A percentile compares a stretch with the other conserved stretches of the same genome.
phyloP scores from a whole-genome alignment of 2,113 vertebrate species.

The Nycticebus coucang region DNA sequence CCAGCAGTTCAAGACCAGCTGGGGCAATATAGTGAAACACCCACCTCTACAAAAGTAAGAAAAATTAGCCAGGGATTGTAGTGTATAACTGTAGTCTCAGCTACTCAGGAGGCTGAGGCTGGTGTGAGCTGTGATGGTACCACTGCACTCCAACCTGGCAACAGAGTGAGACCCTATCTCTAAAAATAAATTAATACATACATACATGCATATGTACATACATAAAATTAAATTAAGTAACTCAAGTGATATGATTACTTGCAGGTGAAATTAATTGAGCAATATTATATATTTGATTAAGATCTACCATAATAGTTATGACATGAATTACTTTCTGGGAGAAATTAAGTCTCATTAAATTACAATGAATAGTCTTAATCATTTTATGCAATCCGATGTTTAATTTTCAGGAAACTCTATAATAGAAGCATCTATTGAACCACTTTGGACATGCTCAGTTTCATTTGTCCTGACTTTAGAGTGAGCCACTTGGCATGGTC shows the following conservation, averaged over 20 bases:
- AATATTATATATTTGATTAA: conserved; percentile 14
- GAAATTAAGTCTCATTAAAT: neutral
- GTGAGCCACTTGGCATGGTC: accelerated
- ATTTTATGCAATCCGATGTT: neutral
- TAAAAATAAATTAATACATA: too few species aligned
- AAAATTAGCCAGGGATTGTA: too few species aligned
- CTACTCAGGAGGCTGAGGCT: too few species aligned
- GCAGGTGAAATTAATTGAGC: neutral
- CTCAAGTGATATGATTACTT: neutral
- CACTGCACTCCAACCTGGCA: too few species aligned
- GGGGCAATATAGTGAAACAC: too few species aligned
- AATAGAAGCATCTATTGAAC: neutral
- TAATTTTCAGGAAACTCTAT: neutral
- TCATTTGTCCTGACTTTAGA: neutral
- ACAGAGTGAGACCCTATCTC: too few species aligned
- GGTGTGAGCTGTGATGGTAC: too few species aligned
- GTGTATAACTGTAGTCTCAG: too few species aligned
- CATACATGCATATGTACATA: too few species aligned
- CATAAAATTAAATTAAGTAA: neutral
- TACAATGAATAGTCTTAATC: neutral
- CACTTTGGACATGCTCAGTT: neutral
- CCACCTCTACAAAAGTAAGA: too few species aligned
- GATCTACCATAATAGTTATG: neutral
- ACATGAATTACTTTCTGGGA: neutral
- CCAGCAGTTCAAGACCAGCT: too few species aligned